Conservation (phyloP, 2,113 vertebrate species). For the Gallinago undulata region DNA sequence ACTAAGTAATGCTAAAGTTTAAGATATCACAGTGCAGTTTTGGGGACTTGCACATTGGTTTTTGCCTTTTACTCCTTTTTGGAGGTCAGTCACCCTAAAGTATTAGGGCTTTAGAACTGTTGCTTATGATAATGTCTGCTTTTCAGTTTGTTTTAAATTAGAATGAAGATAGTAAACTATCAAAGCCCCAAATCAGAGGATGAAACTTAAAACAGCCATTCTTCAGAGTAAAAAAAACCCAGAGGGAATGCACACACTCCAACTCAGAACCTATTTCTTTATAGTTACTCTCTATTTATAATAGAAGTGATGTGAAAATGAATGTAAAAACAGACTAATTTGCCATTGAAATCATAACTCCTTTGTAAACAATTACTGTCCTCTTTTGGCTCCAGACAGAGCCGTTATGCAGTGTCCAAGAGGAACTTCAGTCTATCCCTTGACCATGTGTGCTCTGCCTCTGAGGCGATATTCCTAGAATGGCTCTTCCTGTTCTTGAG, state of each 20-base stretch:
- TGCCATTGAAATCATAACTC: fast-evolving
- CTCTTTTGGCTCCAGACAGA: neutral
- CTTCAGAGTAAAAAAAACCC: neutral
- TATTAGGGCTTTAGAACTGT: neutral
- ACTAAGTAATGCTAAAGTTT: neutral
- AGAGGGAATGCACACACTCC: neutral
- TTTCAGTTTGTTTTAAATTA: neutral
- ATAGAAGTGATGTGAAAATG: neutral
- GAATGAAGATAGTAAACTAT: neutral
- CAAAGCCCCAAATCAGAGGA: neutral
- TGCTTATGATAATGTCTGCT: neutral
- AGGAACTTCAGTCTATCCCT: neutral
- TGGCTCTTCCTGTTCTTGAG: fast-evolving
- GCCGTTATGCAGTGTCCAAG: neutral
- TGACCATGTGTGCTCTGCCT: neutral
- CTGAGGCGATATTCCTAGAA: neutral
- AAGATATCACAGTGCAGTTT: neutral
- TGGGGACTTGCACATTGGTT: neutral
- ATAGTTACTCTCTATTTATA: neutral
- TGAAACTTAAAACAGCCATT: neutral
- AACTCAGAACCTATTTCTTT: neutral
- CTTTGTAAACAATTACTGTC: neutral
- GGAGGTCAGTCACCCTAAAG: neutral
- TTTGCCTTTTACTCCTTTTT: neutral
- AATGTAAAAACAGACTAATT: fast-evolving